phyloP scores from a whole-genome alignment of 2,797 vertebrate species.

The Coranthus polyacanthus region DNA sequence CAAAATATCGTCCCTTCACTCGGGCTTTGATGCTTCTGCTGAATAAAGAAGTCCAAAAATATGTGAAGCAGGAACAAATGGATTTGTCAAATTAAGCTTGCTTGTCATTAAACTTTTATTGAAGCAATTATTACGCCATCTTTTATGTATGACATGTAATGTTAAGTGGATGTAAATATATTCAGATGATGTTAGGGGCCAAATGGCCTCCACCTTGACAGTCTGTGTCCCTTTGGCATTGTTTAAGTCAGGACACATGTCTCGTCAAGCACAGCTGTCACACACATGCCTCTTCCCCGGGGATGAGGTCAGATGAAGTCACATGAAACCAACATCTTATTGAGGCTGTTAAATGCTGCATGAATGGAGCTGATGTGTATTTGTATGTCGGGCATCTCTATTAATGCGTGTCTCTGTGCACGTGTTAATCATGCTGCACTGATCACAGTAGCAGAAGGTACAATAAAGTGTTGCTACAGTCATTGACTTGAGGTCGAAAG shows the following conservation, averaged over 20 bases:
- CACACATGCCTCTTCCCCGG: conserved; percentile 22
- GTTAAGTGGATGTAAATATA: conserved; percentile 72
- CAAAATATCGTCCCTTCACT: neutral
- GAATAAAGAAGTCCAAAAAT: conserved; percentile 6
- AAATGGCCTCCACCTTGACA: conserved; percentile 57
- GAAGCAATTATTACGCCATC: conserved; percentile 59
- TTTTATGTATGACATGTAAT: conserved; percentile 67
- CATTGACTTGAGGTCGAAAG: conserved; percentile 14
- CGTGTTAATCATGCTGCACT: conserved; percentile 6
- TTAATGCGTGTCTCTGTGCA: conserved; percentile 14
- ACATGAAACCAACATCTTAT: conserved; percentile 25
- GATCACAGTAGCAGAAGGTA: conserved; percentile 4
- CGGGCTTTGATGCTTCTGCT: conserved; percentile 7
- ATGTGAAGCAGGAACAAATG: conserved; percentile 10
- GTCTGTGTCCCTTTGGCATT: conserved; percentile 26
- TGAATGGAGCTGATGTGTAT: neutral
- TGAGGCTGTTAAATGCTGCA: conserved; percentile 13
- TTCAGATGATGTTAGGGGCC: conserved; percentile 51
- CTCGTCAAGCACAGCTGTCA: conserved; percentile 29
- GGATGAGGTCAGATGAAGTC: conserved; percentile 32
- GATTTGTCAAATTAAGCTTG: conserved; percentile 41
- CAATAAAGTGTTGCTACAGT: neutral
- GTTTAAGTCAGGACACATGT: conserved; percentile 37
- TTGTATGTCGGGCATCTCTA: conserved; percentile 16
- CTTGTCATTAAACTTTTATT: conserved; percentile 50